phyloP scores from a whole-genome alignment of 2,113 vertebrate species.

The Larimichthys polyactis region DNA sequence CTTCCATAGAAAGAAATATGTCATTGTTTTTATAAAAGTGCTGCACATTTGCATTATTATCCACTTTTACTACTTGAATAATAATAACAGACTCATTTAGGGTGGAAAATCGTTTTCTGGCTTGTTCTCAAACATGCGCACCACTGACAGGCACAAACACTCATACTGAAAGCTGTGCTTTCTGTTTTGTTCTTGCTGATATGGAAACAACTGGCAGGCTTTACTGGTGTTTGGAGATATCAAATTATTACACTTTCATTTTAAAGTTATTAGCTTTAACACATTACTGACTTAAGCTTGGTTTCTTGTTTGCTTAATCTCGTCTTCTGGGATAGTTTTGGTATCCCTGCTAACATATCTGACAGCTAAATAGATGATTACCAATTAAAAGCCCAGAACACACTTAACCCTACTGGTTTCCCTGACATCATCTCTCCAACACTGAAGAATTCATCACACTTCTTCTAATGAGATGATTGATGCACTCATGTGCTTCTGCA shows the following conservation, averaged over 20 bases:
- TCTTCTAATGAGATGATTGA: conserved; percentile 19
- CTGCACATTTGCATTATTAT: no score
- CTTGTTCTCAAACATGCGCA: conserved; percentile 6
- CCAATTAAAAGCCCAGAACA: rapidly evolving
- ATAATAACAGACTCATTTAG: neutral
- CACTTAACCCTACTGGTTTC: neutral
- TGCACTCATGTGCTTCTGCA: neutral
- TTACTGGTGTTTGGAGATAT: conserved; percentile 7
- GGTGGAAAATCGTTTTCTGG: neutral
- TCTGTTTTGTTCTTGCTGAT: neutral
- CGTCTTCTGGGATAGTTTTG: neutral
- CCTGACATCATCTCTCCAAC: conserved; percentile 3
- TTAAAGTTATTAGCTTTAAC: conserved; percentile 3
- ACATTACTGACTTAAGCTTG: conserved; percentile 1
- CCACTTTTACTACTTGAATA: no score
- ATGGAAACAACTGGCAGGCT: conserved; percentile 9
- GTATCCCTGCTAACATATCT: neutral
- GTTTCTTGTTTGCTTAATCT: conserved; percentile 5
- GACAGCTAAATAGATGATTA: neutral
- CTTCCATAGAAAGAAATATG: neutral
- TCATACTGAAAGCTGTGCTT: neutral
- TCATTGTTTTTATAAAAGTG: no score
- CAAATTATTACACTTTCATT: conserved; percentile 18
- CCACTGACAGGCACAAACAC: conserved; percentile 8
- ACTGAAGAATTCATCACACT: neutral